phyloP scores from a whole-genome alignment of 2,797 vertebrate species.

The Amniataba percoides region DNA sequence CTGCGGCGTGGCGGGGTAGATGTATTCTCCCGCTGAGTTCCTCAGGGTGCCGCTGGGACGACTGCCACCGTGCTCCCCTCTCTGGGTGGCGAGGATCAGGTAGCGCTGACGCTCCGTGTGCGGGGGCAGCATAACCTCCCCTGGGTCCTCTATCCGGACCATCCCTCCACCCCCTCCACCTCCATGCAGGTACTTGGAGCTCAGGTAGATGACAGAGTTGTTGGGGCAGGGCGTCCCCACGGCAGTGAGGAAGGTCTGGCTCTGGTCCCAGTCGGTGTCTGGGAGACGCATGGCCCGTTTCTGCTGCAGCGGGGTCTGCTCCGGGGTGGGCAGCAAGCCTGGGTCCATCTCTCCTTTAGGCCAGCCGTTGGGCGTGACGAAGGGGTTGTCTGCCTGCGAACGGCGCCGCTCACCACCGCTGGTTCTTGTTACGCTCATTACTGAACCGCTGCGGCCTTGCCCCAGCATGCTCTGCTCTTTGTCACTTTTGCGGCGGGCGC shows the following conservation, averaged over 20 bases:
- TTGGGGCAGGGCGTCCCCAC: constrained; percentile 85
- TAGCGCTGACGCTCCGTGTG: constrained; percentile 88
- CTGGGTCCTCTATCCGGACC: constrained; percentile 83
- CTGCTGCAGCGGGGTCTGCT: constrained; percentile 96
- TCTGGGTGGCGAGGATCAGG: constrained; percentile 83
- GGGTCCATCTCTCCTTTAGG: constrained; percentile 92
- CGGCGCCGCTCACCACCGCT: constrained; percentile 84
- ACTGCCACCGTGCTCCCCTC: constrained; percentile 79
- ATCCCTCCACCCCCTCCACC: constrained; percentile 79
- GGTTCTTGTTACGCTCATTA: constrained; percentile 93
- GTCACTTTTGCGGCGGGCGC: constrained; percentile 89
- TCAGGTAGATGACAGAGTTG: constrained; percentile 88
- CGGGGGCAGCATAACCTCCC: constrained; percentile 78
- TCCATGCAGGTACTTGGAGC: constrained; percentile 85
- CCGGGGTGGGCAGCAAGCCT: constrained; percentile 92
- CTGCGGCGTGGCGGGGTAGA: constrained; percentile 89
- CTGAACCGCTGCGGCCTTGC: constrained; percentile 90
- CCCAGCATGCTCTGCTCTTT: constrained; percentile 92
- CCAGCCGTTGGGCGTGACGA: constrained; percentile 93
- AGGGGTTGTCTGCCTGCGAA: constrained; percentile 87
- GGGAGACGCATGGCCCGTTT: constrained; percentile 88
- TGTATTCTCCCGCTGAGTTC: constrained; percentile 89
- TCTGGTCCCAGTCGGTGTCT: constrained; percentile 91
- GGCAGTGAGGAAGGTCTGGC: constrained; percentile 89
- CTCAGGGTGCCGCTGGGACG: constrained; percentile 78